Evolutionary conservation across 2,888 invertebrate genomes (phyloP), one percentile per base, ranked within the genome.

Genomic region (Pharmacophagus antenor): DNA sequence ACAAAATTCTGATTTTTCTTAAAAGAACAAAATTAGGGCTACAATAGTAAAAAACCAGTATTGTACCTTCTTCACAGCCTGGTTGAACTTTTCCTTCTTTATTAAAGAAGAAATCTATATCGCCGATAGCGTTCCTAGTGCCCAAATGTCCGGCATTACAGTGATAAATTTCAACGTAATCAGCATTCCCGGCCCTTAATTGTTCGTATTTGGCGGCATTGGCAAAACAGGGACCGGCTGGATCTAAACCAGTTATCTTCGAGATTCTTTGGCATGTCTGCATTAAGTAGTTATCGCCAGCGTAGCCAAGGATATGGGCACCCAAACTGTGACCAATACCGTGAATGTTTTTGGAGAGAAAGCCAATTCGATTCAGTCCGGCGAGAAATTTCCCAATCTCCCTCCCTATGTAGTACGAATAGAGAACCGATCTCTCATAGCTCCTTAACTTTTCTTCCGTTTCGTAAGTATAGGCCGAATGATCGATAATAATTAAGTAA

Each of bases 151-250:
- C 88, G 41, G 79, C 82, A 64, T 85, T 85, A 7, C 90, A 91
- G 67, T 92, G 91, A 52, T 88, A 74, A 1, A 82, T 78, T 67
- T 90, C 89, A 2, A 91, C 91, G 65, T 88, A 85, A 6, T 73
- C 65, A 1, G 89, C 91, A 62, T 88, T 88, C 2, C 76, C 73
- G 20, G 75, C 72, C 55, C 82, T 76, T 4, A 92, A 66, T 54
- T 85, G 72, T n/a, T 77, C 72, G 18, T 70, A 65, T 4, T 65
- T 56, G 2, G 55, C 53, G 27, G 62, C 56, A 2, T 62, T 42
- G 3, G 58, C 47, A 23, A 68, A 70, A 58, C 67, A 70, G 25
- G 68, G 68, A 12, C 68, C 67, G 4, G 70, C 68, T 0, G 70
- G 70, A 55, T 70, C 70, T 10, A 68, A 61, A 2, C 65, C 70